Evolutionary conservation across 2,888 invertebrate species (phyloP).

Genomic region (Poecilobothrus nobilitatus): DNA sequence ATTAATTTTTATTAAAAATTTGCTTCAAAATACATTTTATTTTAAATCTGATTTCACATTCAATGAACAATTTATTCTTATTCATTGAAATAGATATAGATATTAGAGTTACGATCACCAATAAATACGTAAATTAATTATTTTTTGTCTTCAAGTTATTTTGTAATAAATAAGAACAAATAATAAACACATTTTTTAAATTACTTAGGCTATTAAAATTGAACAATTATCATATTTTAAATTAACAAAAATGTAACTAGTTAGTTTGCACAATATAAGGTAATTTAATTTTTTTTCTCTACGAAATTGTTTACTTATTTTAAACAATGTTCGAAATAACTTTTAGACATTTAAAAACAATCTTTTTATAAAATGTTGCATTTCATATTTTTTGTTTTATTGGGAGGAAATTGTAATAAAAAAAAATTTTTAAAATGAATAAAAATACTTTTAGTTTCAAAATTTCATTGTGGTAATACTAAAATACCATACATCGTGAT

Average conservation of each 20-base stretch:
- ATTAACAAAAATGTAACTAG: not conserved
- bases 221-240: not conserved
- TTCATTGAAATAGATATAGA: no score
- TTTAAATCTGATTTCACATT: not conserved
- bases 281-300: not conserved
- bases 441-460: no score
- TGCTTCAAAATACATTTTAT: not conserved
- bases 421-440: not conserved
- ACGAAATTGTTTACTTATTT: not conserved
- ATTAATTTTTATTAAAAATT: not conserved
- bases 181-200: not conserved
- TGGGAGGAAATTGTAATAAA: not conserved
- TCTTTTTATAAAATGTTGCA: not conserved
- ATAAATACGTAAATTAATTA: no score
- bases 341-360: not conserved
- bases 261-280: not conserved
- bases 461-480: no score
- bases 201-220: not conserved
- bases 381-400: not conserved
- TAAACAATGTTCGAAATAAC: not conserved
- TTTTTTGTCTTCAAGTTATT: no score
- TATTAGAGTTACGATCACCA: no score
- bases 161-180: not conserved
- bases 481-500: no score
- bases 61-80: no score